Percentiles rank a stretch among this genome's conserved stretches.
Evolutionary conservation across 2,797 vertebrate species (phyloP).

Genomic region (Balearica regulorum): DNA sequence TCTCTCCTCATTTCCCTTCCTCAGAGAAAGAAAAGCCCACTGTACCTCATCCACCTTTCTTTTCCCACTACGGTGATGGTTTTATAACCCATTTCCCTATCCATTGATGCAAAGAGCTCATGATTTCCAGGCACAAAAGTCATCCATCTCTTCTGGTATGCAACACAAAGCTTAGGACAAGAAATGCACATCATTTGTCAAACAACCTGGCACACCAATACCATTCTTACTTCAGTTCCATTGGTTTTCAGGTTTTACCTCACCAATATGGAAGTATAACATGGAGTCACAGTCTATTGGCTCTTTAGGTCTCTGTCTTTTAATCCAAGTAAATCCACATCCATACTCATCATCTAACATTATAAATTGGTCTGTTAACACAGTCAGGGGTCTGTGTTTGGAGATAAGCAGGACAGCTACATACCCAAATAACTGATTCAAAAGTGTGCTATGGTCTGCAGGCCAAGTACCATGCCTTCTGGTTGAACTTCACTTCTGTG

Average conservation of each 20-base stretch:
- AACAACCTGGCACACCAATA: not conserved
- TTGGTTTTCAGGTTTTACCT: not conserved
- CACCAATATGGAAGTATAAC: not conserved
- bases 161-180: not conserved
- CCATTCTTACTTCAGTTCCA: not conserved
- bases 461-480: not conserved
- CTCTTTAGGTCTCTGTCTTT: not conserved
- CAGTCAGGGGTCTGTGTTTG: not conserved
- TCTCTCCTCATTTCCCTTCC: not conserved
- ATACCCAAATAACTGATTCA: not conserved
- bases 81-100: not conserved
- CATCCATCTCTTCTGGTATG: not conserved
- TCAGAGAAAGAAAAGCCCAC: not conserved
- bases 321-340: not conserved
- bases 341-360: not conserved
- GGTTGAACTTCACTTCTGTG: not conserved
- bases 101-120: not conserved
- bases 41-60: not conserved
- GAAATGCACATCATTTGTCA: not conserved
- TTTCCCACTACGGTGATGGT: not conserved
- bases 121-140: not conserved
- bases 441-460: not conserved
- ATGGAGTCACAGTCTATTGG: fast-evolving
- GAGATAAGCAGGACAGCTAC: not conserved
- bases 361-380: not conserved